Conservation (phyloP, 2,888 invertebrate species). For the Meiosimyza decipiens region DNA sequence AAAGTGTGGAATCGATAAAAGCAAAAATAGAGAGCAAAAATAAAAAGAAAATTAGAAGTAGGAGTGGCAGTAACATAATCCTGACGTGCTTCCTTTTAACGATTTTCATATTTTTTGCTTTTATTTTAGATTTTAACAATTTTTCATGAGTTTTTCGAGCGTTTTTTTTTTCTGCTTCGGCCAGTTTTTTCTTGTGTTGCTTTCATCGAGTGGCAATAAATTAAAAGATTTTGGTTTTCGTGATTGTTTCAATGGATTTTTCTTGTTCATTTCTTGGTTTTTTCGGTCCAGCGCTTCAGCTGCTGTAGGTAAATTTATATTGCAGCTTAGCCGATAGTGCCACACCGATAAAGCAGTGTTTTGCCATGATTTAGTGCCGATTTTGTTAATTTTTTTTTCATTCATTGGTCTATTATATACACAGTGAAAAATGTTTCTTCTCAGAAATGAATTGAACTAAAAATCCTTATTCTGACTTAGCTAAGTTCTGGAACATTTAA, state of each 20-base stretch:
- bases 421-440: no score
- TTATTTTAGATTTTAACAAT: not conserved
- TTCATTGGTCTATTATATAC: no score
- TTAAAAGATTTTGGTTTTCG: constrained; percentile 27
- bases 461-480: no score
- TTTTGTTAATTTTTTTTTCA: no score
- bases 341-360: not conserved
- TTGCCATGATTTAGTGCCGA: not conserved
- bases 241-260: constrained; percentile 2
- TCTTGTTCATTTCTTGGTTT: not conserved
- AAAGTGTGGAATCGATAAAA: not conserved
- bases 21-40: not conserved
- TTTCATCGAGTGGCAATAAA: constrained; percentile 17
- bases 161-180: not conserved
- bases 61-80: not conserved
- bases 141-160: not conserved
- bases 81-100: not conserved
- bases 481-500: no score
- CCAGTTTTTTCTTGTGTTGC: not conserved
- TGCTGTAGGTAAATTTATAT: constrained; percentile 8
- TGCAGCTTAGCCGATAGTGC: constrained; percentile 4
- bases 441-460: no score
- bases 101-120: not conserved
- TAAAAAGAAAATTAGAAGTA: not conserved
- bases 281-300: not conserved